A percentile compares a stretch with the other conserved stretches of the same genome.
These are phyloP conservation scores for Apodemus sylvaticus DNA, from an alignment of 2,113 vertebrate species.

Conservation along the genomic window DNA sequence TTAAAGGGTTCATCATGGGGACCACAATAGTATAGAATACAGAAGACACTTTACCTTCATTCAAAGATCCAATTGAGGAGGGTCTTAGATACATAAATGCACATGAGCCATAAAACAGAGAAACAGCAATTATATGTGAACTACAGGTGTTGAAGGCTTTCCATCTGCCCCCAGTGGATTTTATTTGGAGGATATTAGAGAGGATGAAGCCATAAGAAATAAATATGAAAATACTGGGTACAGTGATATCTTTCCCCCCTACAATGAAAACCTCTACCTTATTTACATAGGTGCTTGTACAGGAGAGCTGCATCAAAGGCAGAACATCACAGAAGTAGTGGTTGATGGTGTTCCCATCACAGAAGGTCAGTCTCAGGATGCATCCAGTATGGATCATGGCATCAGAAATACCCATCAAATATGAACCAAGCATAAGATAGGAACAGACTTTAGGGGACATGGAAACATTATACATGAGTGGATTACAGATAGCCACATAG, in stretches of 20 bases:
- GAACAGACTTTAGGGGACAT: background rate
- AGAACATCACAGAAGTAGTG: background rate
- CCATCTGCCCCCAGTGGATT: too few relatives aligned
- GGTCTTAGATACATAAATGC: slow-evolving; percentile 43
- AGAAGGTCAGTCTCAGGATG: background rate
- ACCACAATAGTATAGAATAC: slow-evolving; percentile 27
- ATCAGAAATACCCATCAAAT: background rate
- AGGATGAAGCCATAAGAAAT: slow-evolving; percentile 9
- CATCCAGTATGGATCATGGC: background rate
- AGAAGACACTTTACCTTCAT: slow-evolving; percentile 36
- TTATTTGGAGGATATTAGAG: too few relatives aligned
- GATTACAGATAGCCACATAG: background rate
- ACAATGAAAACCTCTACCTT: background rate
- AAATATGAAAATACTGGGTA: slow-evolving; percentile 8
- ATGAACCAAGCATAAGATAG: background rate
- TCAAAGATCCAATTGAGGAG: background rate
- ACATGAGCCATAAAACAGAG: background rate
- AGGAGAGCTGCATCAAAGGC: background rate
- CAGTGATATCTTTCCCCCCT: background rate
- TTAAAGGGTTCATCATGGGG: slow-evolving; percentile 56
- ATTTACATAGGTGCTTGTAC: background rate
- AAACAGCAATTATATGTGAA: too few relatives aligned
- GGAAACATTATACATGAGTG: too few relatives aligned
- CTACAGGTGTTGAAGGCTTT: too few relatives aligned
- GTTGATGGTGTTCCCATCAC: background rate